Evolutionary conservation across 2,113 vertebrate species (phyloP).

Genomic region (Ailuropoda melanoleuca): DNA sequence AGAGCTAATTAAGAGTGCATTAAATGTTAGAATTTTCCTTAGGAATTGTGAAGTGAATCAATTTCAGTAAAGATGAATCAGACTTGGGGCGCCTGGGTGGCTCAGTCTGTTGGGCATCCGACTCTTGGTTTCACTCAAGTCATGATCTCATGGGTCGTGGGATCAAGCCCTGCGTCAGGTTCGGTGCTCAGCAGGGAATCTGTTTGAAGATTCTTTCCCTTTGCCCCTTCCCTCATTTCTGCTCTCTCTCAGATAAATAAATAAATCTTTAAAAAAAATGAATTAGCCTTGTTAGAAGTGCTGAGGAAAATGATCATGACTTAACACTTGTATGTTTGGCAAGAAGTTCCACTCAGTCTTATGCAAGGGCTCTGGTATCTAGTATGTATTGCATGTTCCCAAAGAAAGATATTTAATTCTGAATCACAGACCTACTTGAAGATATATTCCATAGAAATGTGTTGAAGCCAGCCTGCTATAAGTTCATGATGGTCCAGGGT

Average conservation of each 20-base stretch:
- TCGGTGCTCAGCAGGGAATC: not conserved
- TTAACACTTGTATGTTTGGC: not conserved
- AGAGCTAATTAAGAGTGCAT: not conserved
- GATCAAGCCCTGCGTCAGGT: not conserved
- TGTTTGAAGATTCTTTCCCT: not conserved
- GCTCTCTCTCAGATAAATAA: not conserved
- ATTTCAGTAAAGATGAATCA: conserved; percentile 37
- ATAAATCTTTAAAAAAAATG: not conserved
- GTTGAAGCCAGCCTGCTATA: not conserved
- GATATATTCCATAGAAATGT: not conserved
- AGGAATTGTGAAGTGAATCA: conserved; percentile 13
- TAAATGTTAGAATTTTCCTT: not conserved
- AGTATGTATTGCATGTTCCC: not conserved
- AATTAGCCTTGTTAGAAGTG: not conserved
- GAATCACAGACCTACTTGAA: conserved; percentile 6
- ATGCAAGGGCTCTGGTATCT: not conserved
- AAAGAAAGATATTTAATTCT: not conserved
- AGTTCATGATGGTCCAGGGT: not conserved
- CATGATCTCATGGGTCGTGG: not conserved
- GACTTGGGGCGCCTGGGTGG: not conserved
- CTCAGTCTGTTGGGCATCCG: too few species aligned
- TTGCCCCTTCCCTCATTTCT: not conserved
- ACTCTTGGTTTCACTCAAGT: not conserved
- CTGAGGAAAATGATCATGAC: not conserved
- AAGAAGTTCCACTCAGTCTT: not conserved